phyloP scores from a whole-genome alignment of 2,888 invertebrate genomes.

The Strigamia crassipes region DNA sequence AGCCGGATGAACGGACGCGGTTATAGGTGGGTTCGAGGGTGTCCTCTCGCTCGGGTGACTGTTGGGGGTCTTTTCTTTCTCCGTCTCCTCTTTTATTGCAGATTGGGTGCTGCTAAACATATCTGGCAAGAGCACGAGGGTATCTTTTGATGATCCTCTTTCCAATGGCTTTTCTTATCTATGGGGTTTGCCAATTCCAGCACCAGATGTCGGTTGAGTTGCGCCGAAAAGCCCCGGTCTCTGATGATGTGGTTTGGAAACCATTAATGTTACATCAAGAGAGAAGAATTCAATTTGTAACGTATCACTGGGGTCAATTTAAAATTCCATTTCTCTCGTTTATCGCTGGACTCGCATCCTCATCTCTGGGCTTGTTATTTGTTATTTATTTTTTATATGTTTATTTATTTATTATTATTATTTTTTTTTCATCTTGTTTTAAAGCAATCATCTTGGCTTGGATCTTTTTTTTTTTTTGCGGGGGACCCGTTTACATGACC shows the following conservation, averaged over 20 bases:
- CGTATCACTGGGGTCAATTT: slow-evolving; percentile 46
- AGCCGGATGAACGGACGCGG: slow-evolving; percentile 28
- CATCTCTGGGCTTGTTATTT: not conserved
- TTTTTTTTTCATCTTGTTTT: not conserved
- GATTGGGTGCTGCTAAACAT: slow-evolving; percentile 23
- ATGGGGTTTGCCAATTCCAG: slow-evolving; percentile 30
- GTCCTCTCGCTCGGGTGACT: not conserved
- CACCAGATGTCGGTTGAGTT: slow-evolving; percentile 35
- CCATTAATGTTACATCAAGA: slow-evolving; percentile 47
- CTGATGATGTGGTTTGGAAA: slow-evolving; percentile 46
- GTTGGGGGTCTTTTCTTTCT: not conserved
- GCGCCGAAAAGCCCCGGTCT: slow-evolving; percentile 39
- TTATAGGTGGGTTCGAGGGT: not conserved
- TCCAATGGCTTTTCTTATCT: not conserved
- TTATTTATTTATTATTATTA: no score
- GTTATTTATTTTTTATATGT: not conserved
- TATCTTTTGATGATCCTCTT: slow-evolving; percentile 37
- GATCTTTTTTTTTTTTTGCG: no score
- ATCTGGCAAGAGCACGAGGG: slow-evolving; percentile 13
- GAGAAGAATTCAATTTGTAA: slow-evolving; percentile 46
- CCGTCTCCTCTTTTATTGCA: not conserved
- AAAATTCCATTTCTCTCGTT: slow-evolving; percentile 45
- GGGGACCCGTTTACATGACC: not conserved
- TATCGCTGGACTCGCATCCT: slow-evolving; percentile 6
- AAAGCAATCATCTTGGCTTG: not conserved